Base-by-base conservation (phyloP, 2,888 invertebrate species). In the Synanthedon vespiformis region DNA sequence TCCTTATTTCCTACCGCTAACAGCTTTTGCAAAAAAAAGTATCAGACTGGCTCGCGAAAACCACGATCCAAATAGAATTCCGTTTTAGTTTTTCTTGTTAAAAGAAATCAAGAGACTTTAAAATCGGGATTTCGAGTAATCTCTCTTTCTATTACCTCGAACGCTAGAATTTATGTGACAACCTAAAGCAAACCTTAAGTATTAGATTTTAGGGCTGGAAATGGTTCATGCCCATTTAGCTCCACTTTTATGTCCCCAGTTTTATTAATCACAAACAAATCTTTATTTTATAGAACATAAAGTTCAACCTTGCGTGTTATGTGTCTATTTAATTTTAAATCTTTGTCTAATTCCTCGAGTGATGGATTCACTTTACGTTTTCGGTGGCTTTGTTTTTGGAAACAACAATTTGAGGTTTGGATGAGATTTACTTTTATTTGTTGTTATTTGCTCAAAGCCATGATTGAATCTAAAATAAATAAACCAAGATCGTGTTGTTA, bases 41-140 rank as follows among this genome's bases (percentile, higher is more conserved):
- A 44, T 44, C 12, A 44, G 13, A 13, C 44, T 44, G 55, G 56
- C 54, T 58, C 56, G 59, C 56, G 49, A 60, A 58, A 57, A 62
- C 64, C 61, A 57, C 61, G 58, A 63, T 58, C 64, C 59, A 67
- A 67, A 67, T 65, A 68, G 62, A 69, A 68, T 69, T 65, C 56
- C 56, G 62, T 71, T 70, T 61, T 57, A 56, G 62, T 72, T 70
- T 61, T 57, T 64, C 66, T 70, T 72, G 68, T 74, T 75, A 77
- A 79, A 81, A 79, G 76, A 81, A 81, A 77, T 75, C 69, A 74
- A 66, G 69, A 61, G 70, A 69, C 68, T 78, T 77, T 72, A 75
- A 79, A 80, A 71, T 72, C 70, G 65, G 70, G 70, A 73, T 70
- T 68, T 59, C 59, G 58, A 64, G 67, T 71, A 74, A 77, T 75